Evolutionary conservation across 2,888 invertebrate species (phyloP).

Genomic region (Pelosia muscerda): DNA sequence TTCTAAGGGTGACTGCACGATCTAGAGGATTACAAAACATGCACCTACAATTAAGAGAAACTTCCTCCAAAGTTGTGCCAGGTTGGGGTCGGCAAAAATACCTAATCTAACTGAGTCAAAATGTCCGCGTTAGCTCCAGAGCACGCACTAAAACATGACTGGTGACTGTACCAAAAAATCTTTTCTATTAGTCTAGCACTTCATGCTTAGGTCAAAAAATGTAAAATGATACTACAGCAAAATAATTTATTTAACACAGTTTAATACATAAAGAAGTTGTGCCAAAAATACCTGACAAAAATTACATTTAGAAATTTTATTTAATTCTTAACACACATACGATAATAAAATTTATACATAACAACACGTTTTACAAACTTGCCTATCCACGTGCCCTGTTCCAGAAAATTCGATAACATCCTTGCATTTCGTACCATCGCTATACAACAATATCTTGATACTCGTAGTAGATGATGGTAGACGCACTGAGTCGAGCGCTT

Average conservation of each 20-base stretch:
- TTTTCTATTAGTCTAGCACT: too few relatives aligned
- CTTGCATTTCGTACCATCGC: conserved; percentile 7
- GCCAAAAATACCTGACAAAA: conserved; percentile 18
- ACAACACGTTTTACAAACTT: conserved; percentile 8
- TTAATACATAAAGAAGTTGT: conserved; percentile 12
- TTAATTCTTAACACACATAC: neutral
- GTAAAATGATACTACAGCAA: neutral
- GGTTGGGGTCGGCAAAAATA: too few relatives aligned
- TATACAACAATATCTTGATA: neutral
- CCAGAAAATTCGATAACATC: conserved; percentile 1
- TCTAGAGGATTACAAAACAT: too few relatives aligned
- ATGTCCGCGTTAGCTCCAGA: too few relatives aligned
- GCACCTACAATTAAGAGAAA: too few relatives aligned
- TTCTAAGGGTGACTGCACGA: too few relatives aligned
- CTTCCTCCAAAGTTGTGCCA: too few relatives aligned
- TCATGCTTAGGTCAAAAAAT: too few relatives aligned
- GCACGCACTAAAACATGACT: too few relatives aligned
- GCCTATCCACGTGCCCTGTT: conserved; percentile 9
- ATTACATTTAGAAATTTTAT: neutral
- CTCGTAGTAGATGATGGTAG: neutral
- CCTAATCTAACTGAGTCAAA: too few relatives aligned
- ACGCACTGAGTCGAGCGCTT: conserved; percentile 23
- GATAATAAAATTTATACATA: neutral
- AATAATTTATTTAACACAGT: neutral
- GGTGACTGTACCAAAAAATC: too few relatives aligned